Base-by-base conservation (phyloP, 2,888 invertebrate genomes). In the Drosophila ezoana region DNA sequence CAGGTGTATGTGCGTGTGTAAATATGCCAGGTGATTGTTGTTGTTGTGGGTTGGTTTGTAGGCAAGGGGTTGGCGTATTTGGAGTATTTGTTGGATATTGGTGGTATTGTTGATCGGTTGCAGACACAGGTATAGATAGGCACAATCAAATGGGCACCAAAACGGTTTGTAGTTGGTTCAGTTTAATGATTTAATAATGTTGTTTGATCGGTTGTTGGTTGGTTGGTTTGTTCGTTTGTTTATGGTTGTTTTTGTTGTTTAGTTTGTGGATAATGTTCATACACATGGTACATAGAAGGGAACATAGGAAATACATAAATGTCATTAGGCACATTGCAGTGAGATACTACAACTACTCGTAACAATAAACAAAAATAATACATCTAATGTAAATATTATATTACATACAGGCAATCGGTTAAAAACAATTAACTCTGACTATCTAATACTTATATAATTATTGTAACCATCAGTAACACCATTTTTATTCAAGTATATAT, bases 221-320 rank as follows among this genome's bases (percentile, higher is more conserved):
- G 20, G 47, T 62, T 48, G 47, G 56, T 53, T 37, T 28, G 38
- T 52, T 33, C 4, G 11, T 11, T 58, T 43, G 35, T 37, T 38
- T 38, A 8, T 61, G 35, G 45, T 59, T 49, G 37, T 64, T 47
- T 54, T 51, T 59, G 63, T 74, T 68, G 41, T 76, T 73, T 74
- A 71, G 59, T 80, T 80, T 70, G 59, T 47, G 79, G 79, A 58
- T 58, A 78, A 28, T 56, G 60, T 63, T 65, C 76, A 71, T 58
- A 52, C 59, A 74, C 59, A 74, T 62, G 58, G 75, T 61, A 73
- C 74, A 86, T 80, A 80, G 44, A 82, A 75, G 75, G 83, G 78
- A 76, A 81, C 73, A 76, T 54, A 65, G 67, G 66, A 79, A 76
- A 76, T 74, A 79, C 54, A 81, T 47, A 52, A 59, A 58, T 68